Percentiles rank a stretch among this genome's conserved stretches.
Conservation (phyloP, 2,797 vertebrate species). For the Eptatretus atami region DNA sequence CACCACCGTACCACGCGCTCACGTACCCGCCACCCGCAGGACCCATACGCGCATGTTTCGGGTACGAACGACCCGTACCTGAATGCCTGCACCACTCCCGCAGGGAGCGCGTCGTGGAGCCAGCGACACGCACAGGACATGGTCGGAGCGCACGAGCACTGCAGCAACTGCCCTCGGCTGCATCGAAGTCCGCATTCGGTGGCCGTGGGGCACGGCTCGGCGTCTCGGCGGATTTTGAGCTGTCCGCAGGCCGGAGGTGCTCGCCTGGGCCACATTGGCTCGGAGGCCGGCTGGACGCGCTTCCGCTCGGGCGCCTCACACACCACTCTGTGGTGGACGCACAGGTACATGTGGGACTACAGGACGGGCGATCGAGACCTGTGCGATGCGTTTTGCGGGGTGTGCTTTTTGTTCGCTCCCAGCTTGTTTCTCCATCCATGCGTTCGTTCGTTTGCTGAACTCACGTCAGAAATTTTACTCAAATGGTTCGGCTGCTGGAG, state of each 20-base stretch:
- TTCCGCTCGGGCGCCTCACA: too few species aligned
- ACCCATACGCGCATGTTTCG: slow-evolving; percentile 65
- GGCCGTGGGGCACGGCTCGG: too few species aligned
- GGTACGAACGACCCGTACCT: slow-evolving; percentile 92
- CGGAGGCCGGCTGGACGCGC: too few species aligned
- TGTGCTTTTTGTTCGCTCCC: too few species aligned
- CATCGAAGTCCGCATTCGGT: slow-evolving; percentile 33
- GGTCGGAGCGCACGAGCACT: slow-evolving; percentile 50
- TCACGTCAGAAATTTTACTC: too few species aligned
- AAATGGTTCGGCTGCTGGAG: too few species aligned
- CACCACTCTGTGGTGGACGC: too few species aligned
- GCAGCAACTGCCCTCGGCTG: slow-evolving; percentile 58
- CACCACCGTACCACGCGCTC: slow-evolving; percentile 87
- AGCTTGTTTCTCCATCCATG: too few species aligned
- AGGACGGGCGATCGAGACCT: too few species aligned
- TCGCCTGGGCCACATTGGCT: slow-evolving; percentile 10
- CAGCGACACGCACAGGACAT: slow-evolving; percentile 14
- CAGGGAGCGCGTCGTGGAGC: slow-evolving; percentile 46
- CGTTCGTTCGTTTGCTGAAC: too few species aligned
- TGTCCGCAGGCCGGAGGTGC: slow-evolving; percentile 57
- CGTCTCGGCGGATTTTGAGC: slow-evolving; percentile 34
- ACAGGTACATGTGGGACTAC: too few species aligned
- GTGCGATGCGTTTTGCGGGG: too few species aligned
- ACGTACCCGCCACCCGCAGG: slow-evolving; percentile 97
- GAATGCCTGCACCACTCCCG: slow-evolving; percentile 51